Evolutionary conservation across 2,113 vertebrate species (phyloP), one percentile per base, ranked within the genome.

Genomic region (Pterophyllum scalare): DNA sequence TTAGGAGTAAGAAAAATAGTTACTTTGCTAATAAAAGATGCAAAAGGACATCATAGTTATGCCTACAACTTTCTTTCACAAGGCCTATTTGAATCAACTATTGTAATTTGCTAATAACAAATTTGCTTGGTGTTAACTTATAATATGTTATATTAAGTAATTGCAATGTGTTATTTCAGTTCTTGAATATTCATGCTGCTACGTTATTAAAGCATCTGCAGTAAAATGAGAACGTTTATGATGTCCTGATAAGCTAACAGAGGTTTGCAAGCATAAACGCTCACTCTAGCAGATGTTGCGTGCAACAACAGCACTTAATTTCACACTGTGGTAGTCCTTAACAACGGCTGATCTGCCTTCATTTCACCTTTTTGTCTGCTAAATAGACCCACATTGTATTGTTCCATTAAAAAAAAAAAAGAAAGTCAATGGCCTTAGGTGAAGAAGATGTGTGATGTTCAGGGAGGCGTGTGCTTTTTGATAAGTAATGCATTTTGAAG

Each of bases 271-370:
- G 78, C 89, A 79, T 82, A 56, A 81, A 87, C 80, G 86, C 31
- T 85, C 84, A 85, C 81, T 85, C 43, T 87, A 87, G 85, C 81
- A 89, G 65, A 89, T 77, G 77, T 59, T 78, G 81, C 77, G 49
- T 64, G 58, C 72, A 84, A 88, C 75, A 90, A 80, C 83, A 89
- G 33, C 85, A 76, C 82, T 92, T 93, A 56, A 93, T 94, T 94
- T 93, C 93, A 93, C 91, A 93, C 88, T 80, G 85, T 56, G 84
- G 81, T 90, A 83, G 76, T 82, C 84, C 76, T 83, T 70, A 79
- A 93, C 89, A 94, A 93, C 91, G 86, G 89, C 87, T 77, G 77
- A 93, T 89, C 89, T 86, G 67, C 83, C 78, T 67, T 90, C 85
- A 75, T 58, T 72, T 40, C 78, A 88, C 86, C 83, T 92, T 87